Base-by-base conservation (phyloP, 2,113 vertebrate species). In the Theropithecus gelada region DNA sequence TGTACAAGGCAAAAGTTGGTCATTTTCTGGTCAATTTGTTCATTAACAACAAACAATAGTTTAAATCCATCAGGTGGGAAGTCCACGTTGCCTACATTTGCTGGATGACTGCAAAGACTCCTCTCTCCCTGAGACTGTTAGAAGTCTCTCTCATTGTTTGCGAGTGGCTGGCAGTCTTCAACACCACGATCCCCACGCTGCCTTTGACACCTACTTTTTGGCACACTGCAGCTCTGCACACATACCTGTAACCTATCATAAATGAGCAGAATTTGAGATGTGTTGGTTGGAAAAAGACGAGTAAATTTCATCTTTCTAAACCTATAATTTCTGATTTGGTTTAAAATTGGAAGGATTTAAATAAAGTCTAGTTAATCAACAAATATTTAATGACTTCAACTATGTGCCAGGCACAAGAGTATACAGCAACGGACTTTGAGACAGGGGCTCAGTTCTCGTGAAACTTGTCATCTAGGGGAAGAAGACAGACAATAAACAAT, bases 311-410 rank as follows among this genome's bases (percentile, higher is more conserved):
- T 48, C 14, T 75, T 64, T n/a, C n/a, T 32, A 92, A 68, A 87
- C 92, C 59, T 25, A 6, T 89, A 93, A 92, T 97, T 90, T 95
- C 68, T 88, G 90, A 61, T 45, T 70, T 90, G 43, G 38, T 59
- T 93, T 92, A 79, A 90, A 84, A 35, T 48, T 55, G 32, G 38
- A 20, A 75, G 50, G 22, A 18, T 93, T 79, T 11, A 38, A 61
- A 79, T 80, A 75, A 61, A 75, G 17, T 90, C 4, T 22, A 52
- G 43, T 18, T 92, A 43, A 87, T 92, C 30, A 81, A 8, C 14
- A 52, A 78, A 35, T 83, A 68, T 90, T 88, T 90, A 73, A 59
- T 64, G 59, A 89, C 38, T 8, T 59, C 27, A 32, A 81, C 43
- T 64, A 2, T 81, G 27, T 86, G 45, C 52, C 70, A 79, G 40